Base-by-base conservation (phyloP, 2,888 invertebrate genomes). In the Ctena decussata region DNA sequence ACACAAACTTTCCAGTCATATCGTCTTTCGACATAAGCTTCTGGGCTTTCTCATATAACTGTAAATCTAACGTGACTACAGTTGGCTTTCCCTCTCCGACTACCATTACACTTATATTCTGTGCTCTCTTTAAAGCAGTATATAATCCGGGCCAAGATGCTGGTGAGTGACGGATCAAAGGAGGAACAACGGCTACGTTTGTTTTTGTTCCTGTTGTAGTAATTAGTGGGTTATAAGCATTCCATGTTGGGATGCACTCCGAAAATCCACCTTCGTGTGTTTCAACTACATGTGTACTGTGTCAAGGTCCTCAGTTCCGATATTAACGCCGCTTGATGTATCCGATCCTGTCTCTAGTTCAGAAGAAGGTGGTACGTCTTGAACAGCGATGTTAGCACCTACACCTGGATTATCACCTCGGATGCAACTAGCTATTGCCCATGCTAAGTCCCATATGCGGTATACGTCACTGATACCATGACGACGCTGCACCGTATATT, bases 401-500 rank as follows among this genome's bases (percentile, higher is more conserved):
- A 41, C 15, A 15, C n/a, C 15, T 11, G 12, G 12, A 5, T 5
- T 49, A 21, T 21, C 18, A 5, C 49, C 5, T 21, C 6, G 41
- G 1, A 35, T 65, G 65, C 65, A 65, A 35, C 65, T 35, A 35
- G 65, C 53, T 65, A 65, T 65, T 65, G 18, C 35, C 65, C 65
- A 65, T 3, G 35, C 65, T 65, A 65, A 65, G 65, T 65, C 65
- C 65, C 65, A 32, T 65, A 65, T 65, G 32, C 65, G 65, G 65
- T 65, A 65, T 18, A 65, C 65, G 32, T 65, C 65, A 65, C 65
- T 65, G 35, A 35, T 65, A 35, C 65, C 65, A 18, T 65, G 65
- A 35, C 35, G 35, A 3, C 8, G 3, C 18, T 35, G 11, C 2
- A 65, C 18, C 5, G 21, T 65, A 35, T 65, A 65, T 3, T 65